Percentiles rank a stretch among this genome's conserved stretches.
Evolutionary conservation across 2,113 vertebrate species (phyloP).

Genomic region (Mionectes macconnelli): DNA sequence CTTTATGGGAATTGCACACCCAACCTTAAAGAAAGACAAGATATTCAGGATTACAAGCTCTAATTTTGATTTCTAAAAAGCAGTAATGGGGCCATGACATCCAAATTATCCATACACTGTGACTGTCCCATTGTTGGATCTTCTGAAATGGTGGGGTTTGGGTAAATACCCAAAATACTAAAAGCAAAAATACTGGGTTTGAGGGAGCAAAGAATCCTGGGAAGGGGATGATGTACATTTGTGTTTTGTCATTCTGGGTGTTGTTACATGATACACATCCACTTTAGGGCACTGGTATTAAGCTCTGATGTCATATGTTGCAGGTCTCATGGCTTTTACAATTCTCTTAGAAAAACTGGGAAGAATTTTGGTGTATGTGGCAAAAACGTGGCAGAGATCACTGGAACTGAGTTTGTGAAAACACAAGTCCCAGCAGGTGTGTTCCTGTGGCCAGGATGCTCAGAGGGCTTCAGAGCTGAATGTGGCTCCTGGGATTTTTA

Average conservation of each 20-base stretch:
- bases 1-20: accelerated
- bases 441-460: not conserved
- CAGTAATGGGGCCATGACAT: accelerated
- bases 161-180: not conserved
- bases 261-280: not conserved
- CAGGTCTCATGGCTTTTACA: not conserved
- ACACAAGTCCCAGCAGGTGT: not conserved
- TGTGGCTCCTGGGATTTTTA: not conserved
- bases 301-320: not conserved
- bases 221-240: not conserved
- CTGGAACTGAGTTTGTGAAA: not conserved
- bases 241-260: not conserved
- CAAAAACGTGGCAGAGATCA: not conserved
- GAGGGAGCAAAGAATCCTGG: not conserved
- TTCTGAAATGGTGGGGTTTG: not conserved
- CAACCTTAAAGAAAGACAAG: not conserved
- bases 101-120: not conserved
- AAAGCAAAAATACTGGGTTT: not conserved
- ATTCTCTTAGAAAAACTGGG: not conserved
- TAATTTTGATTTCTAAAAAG: not conserved
- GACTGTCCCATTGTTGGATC: not conserved
- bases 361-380: not conserved
- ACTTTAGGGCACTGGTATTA: not conserved
- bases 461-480: not conserved
- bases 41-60: not conserved